phyloP scores from a whole-genome alignment of 2,888 invertebrate genomes.

The Caradrina clavipalpis region DNA sequence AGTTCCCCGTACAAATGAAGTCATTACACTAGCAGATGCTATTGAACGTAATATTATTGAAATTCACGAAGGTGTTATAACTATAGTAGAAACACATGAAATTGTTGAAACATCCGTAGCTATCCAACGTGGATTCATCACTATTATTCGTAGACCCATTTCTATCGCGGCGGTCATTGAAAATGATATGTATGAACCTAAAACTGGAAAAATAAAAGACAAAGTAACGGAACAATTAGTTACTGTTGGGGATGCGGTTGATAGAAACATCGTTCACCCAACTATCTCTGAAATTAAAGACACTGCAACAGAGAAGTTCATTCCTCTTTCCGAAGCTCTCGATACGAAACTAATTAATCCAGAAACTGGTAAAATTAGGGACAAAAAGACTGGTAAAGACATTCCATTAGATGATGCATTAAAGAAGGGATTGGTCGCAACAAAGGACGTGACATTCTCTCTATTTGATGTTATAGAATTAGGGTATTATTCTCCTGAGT shows the following conservation, averaged over 20 bases:
- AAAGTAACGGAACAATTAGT: slow-evolving; percentile 93
- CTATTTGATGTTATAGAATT: slow-evolving; percentile 94
- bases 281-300: slow-evolving; percentile 96
- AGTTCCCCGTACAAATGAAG: slow-evolving; percentile 94
- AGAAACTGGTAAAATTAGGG: slow-evolving; percentile 93
- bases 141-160: slow-evolving; percentile 93
- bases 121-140: slow-evolving; percentile 93
- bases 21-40: slow-evolving; percentile 95
- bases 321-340: slow-evolving; percentile 94
- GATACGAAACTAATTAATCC: slow-evolving; percentile 93
- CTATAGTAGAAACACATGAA: slow-evolving; percentile 93
- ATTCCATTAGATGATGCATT: slow-evolving; percentile 94
- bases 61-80: slow-evolving; percentile 93
- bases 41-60: slow-evolving; percentile 95
- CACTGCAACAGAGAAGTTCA: slow-evolving; percentile 93
- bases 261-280: slow-evolving; percentile 95
- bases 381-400: slow-evolving; percentile 93
- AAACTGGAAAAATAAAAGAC: slow-evolving; percentile 93
- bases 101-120: slow-evolving; percentile 93
- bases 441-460: slow-evolving; percentile 93
- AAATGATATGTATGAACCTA: slow-evolving; percentile 93
- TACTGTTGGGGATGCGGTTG: slow-evolving; percentile 94
- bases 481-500: slow-evolving; percentile 94
- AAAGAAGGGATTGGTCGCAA: slow-evolving; percentile 93
- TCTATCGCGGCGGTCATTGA: slow-evolving; percentile 95